Conservation (phyloP, 2,797 vertebrate species). For the Amazonetta brasiliensis region DNA sequence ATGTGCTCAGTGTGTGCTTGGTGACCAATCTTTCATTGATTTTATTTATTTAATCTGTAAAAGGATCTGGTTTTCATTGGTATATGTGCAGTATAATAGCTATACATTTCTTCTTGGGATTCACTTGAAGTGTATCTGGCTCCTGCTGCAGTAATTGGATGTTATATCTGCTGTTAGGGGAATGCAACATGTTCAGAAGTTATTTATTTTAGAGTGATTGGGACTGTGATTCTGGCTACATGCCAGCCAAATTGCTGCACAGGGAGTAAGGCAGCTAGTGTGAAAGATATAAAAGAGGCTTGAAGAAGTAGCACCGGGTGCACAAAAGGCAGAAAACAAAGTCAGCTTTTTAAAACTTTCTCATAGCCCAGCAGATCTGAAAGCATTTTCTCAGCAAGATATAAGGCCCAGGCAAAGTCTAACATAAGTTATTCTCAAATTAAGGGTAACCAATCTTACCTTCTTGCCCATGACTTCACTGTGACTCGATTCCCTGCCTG, state of each 20-base stretch:
- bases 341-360: neutral
- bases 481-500: neutral
- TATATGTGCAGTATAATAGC: neutral
- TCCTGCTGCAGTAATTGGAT: neutral
- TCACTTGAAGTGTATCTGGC: neutral
- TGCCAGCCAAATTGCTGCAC: neutral
- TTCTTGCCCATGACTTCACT: neutral
- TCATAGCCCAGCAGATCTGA: neutral
- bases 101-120: neutral
- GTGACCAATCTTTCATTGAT: neutral
- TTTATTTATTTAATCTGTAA: neutral
- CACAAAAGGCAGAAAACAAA: neutral
- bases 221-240: neutral
- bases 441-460: neutral
- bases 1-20: neutral
- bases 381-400: neutral
- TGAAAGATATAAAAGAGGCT: neutral
- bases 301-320: neutral
- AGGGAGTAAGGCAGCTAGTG: neutral
- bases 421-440: neutral
- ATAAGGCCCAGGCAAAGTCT: neutral
- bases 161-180: neutral
- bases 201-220: neutral
- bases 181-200: neutral
- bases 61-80: neutral